Percentiles rank a stretch among this genome's conserved stretches.
These are phyloP conservation scores for Axis porcinus DNA, from an alignment of 2,113 vertebrate genomes.

Conservation along the genomic window DNA sequence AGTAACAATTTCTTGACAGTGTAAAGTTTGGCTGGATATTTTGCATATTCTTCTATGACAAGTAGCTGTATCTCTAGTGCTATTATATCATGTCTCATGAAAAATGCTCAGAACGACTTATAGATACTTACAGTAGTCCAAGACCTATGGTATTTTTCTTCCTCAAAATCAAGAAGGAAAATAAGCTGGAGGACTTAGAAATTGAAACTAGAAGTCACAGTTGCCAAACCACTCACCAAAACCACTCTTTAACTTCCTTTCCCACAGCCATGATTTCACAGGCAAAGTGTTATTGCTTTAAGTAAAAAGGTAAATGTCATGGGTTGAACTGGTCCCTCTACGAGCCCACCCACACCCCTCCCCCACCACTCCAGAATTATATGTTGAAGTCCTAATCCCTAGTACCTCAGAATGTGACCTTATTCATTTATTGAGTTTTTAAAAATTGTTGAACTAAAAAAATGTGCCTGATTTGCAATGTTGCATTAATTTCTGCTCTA, in stretches of 20 bases:
- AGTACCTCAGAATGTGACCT: not conserved
- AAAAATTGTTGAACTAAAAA: not conserved
- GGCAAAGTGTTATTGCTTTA: not conserved
- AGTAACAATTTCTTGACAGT: not conserved
- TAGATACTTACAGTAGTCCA: not conserved
- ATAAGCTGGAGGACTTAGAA: slow-evolving; percentile 34
- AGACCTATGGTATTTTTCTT: slow-evolving; percentile 7
- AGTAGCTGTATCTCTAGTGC: not conserved
- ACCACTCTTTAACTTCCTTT: slow-evolving; percentile 41
- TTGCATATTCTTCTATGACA: not conserved
- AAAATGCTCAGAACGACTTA: not conserved
- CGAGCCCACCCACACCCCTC: not conserved
- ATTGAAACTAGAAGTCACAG: slow-evolving; percentile 35
- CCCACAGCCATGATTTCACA: not conserved
- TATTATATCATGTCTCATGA: not conserved
- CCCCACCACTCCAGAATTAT: not conserved
- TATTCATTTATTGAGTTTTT: not conserved
- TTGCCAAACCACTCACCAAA: not conserved
- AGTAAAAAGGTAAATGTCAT: not conserved
- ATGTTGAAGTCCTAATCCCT: not conserved
- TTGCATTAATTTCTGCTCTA: not conserved
- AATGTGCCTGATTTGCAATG: not conserved
- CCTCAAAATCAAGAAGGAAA: slow-evolving; percentile 21
- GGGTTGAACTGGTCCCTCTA: not conserved
- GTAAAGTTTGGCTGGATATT: not conserved